phyloP scores from a whole-genome alignment of 1,140 invertebrate species.

The Drosophila kohkoa region DNA sequence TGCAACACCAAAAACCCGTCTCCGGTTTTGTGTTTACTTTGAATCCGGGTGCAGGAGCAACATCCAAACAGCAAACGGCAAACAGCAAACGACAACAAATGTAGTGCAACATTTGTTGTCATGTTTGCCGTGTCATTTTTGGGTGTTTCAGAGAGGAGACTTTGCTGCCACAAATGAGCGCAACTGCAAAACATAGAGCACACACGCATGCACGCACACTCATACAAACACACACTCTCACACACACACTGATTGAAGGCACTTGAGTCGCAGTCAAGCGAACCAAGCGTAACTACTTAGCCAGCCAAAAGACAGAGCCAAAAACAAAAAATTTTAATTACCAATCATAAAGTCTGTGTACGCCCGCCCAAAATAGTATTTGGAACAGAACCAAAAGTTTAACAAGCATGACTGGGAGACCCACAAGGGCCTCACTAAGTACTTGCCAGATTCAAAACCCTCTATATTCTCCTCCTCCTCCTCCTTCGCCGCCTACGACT shows the following conservation, averaged over 20 bases:
- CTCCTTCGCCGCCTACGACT: not conserved
- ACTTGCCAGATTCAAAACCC: conserved; percentile 20
- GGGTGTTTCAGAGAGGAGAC: conserved; percentile 31
- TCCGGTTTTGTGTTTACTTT: conserved; percentile 64
- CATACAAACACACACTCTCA: conserved; percentile 23
- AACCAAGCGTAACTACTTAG: conserved; percentile 63
- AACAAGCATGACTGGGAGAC: conserved; percentile 70
- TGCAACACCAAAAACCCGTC: conserved; percentile 43
- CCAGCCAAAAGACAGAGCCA: conserved; percentile 41
- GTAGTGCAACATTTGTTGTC: conserved; percentile 74
- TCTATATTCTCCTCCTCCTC: not conserved
- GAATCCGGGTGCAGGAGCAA: conserved; percentile 74
- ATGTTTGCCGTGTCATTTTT: conserved; percentile 63
- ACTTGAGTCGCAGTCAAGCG: conserved; percentile 36
- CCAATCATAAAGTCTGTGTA: conserved; percentile 61
- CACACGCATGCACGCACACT: conserved; percentile 13
- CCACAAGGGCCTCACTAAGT: conserved; percentile 15
- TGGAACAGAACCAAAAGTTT: conserved; percentile 81
- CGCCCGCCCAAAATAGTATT: conserved; percentile 72
- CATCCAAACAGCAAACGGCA: conserved; percentile 15
- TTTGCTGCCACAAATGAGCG: conserved; percentile 15
- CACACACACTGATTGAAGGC: conserved; percentile 48
- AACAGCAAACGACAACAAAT: conserved; percentile 55
- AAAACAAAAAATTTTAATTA: conserved; percentile 64
- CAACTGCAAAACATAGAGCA: conserved; percentile 2